Evolutionary conservation across 2,888 invertebrate species (phyloP).

Genomic region (Pteria penguin): DNA sequence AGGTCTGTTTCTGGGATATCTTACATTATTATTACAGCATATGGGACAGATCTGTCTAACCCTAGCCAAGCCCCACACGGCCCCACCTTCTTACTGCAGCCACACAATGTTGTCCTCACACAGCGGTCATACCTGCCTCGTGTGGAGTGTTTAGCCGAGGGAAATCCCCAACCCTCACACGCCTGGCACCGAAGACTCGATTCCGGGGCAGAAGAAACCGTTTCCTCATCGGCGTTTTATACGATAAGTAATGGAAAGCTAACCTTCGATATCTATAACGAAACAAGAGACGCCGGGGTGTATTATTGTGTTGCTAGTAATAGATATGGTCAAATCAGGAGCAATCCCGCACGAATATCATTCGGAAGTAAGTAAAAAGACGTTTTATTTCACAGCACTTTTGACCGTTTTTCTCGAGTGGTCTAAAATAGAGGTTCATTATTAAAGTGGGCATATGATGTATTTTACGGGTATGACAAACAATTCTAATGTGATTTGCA

Average conservation of each 20-base stretch:
- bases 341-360: conserved; percentile 91
- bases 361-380: conserved; percentile 87
- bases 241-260: conserved; percentile 95
- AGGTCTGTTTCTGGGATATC: neutral
- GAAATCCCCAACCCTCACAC: conserved; percentile 93
- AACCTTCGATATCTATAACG: conserved; percentile 87
- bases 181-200: conserved; percentile 87
- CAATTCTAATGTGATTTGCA: too few species aligned
- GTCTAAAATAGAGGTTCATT: too few species aligned
- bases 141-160: conserved; percentile 82
- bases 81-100: conserved; percentile 88
- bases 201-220: conserved; percentile 30
- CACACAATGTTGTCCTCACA: conserved; percentile 70
- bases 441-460: too few species aligned
- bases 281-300: conserved; percentile 89
- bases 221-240: conserved; percentile 80
- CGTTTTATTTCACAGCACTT: too few species aligned
- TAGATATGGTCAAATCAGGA: conserved; percentile 91
- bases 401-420: too few species aligned
- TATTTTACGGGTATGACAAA: too few species aligned
- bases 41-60: conserved; percentile 82
- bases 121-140: conserved; percentile 39
- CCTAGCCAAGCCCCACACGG: conserved; percentile 91
- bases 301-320: conserved; percentile 97
- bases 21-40: conserved; percentile 50